A percentile compares a stretch with the other conserved stretches of the same genome.
Evolutionary conservation across 2,888 invertebrate species (phyloP).

Genomic region (Dendrolimus houi): DNA sequence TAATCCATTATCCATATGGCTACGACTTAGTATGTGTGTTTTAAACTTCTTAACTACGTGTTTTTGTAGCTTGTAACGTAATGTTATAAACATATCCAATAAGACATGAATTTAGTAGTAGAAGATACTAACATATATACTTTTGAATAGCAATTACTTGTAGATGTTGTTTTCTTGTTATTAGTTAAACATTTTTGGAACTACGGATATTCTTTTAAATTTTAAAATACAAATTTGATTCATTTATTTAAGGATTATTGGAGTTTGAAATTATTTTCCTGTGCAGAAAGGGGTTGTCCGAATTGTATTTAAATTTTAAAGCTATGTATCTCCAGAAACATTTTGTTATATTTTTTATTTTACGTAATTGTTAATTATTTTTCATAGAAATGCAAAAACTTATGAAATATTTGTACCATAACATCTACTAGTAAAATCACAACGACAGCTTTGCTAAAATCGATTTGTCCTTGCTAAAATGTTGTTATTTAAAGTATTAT

Average conservation of each 20-base stretch:
- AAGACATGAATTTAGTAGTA: constrained; percentile 44
- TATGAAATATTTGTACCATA: too few species aligned
- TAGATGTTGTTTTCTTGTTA: not conserved
- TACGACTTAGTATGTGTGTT: constrained; percentile 7
- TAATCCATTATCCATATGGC: constrained; percentile 4
- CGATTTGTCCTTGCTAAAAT: not conserved
- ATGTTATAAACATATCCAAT: constrained; percentile 60
- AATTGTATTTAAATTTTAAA: too few species aligned
- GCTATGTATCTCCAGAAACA: too few species aligned
- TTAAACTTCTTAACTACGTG: constrained; percentile 12
- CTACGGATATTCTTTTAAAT: too few species aligned
- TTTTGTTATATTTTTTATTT: too few species aligned
- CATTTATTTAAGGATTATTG: too few species aligned
- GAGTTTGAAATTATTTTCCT: too few species aligned
- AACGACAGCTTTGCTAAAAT: not conserved
- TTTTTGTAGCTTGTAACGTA: constrained; percentile 42
- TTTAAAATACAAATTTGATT: too few species aligned
- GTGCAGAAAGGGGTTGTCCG: too few species aligned
- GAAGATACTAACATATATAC: not conserved
- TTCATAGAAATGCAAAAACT: too few species aligned
- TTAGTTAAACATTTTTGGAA: not conserved
- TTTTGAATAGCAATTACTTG: not conserved
- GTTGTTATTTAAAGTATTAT: not conserved
- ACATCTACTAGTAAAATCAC: too few species aligned
- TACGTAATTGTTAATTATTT: too few species aligned